Percentiles rank a stretch among this genome's conserved stretches.
Evolutionary conservation across 2,113 vertebrate genomes (phyloP).

Genomic region (Probosciger aterrimus): DNA sequence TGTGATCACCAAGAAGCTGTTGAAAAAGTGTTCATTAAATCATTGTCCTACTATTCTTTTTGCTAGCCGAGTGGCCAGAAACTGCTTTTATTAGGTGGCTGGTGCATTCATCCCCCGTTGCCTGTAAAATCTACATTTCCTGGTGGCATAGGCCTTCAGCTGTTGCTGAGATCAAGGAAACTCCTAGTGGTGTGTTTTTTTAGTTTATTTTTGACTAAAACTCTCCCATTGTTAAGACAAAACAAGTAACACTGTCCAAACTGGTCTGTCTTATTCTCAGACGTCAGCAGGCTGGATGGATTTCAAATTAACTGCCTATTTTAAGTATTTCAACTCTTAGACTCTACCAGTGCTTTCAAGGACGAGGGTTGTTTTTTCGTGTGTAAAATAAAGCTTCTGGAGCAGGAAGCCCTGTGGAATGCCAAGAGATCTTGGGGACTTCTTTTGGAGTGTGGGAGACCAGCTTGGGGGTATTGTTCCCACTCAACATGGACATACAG

Average conservation of each 20-base stretch:
- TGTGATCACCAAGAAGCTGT: neutral
- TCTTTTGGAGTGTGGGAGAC: neutral
- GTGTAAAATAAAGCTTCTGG: neutral
- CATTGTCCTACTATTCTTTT: neutral
- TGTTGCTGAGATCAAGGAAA: neutral
- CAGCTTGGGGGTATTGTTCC: neutral
- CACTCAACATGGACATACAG: neutral
- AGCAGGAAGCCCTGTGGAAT: neutral
- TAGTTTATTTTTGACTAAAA: neutral
- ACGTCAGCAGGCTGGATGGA: neutral
- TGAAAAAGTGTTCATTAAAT: neutral
- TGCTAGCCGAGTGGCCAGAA: neutral
- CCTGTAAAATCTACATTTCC: neutral
- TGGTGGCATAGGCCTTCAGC: neutral
- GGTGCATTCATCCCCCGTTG: neutral
- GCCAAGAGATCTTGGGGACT: neutral
- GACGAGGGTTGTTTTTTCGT: neutral
- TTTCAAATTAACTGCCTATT: neutral
- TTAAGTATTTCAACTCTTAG: neutral
- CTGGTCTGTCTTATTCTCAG: neutral
- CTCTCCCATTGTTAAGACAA: neutral
- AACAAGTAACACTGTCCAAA: neutral
- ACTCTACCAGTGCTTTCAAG: neutral
- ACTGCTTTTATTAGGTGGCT: neutral
- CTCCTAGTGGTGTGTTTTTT: neutral